phyloP scores from a whole-genome alignment of 2,888 invertebrate species.

The Falcaria lacertinaria region DNA sequence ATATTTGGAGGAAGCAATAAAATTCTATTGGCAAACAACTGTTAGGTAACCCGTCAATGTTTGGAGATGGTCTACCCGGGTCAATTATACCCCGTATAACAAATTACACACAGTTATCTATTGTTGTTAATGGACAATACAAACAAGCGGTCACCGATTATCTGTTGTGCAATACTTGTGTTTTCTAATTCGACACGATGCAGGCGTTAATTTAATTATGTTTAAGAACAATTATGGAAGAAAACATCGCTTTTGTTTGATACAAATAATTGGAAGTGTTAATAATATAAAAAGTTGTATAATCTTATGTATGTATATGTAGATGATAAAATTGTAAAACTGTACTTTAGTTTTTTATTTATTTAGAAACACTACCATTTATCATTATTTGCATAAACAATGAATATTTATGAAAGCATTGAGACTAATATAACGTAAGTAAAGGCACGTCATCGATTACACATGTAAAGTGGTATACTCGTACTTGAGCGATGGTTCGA shows the following conservation, averaged over 20 bases:
- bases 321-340: too few relatives aligned
- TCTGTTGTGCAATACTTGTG: not conserved
- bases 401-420: too few relatives aligned
- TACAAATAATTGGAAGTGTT: not conserved
- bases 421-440: too few relatives aligned
- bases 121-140: not conserved
- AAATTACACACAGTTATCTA: not conserved
- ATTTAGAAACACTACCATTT: too few relatives aligned
- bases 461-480: too few relatives aligned
- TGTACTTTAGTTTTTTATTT: too few relatives aligned
- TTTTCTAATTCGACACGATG: not conserved
- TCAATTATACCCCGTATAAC: conserved; percentile 1
- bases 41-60: not conserved
- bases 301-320: too few relatives aligned
- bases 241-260: not conserved
- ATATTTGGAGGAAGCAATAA: not conserved
- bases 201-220: not conserved
- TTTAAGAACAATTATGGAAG: not conserved
- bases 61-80: not conserved
- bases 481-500: too few relatives aligned
- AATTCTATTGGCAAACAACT: not conserved
- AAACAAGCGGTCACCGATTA: not conserved
- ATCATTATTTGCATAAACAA: too few relatives aligned
- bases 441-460: too few relatives aligned
- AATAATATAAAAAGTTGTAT: too few relatives aligned